phyloP scores from a whole-genome alignment of 2,797 vertebrate genomes.

The Darevskia mixta region DNA sequence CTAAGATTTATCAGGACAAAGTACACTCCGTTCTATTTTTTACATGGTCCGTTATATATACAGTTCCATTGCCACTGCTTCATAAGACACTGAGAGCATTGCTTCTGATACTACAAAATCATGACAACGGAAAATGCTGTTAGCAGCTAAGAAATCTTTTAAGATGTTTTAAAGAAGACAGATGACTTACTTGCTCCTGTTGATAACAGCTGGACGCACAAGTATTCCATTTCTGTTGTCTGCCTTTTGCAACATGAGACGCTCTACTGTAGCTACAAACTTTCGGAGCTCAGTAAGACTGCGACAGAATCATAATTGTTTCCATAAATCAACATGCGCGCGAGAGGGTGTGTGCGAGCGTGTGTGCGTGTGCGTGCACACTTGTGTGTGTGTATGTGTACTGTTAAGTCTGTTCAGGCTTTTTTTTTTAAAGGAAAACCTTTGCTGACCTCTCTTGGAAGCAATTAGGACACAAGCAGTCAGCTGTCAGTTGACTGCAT shows the following conservation, averaged over 20 bases:
- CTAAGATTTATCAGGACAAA: constrained; percentile 68
- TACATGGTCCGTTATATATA: constrained; percentile 44
- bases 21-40: constrained; percentile 63
- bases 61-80: constrained; percentile 59
- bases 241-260: constrained; percentile 85
- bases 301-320: constrained; percentile 88
- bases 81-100: constrained; percentile 49
- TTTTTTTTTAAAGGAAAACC: constrained; percentile 93
- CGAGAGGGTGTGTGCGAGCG: constrained; percentile 82
- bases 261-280: constrained; percentile 81
- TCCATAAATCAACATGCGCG: constrained; percentile 89
- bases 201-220: constrained; percentile 84
- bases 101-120: constrained; percentile 50
- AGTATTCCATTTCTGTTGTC: constrained; percentile 84
- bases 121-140: constrained; percentile 65
- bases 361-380: constrained; percentile 75
- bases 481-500: constrained; percentile 90
- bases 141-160: constrained; percentile 66
- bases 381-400: constrained; percentile 82
- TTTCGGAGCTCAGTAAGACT: constrained; percentile 85
- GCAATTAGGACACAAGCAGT: constrained; percentile 98
- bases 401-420: constrained; percentile 85
- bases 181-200: constrained; percentile 90
- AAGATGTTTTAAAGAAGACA: constrained; percentile 73
- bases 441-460: constrained; percentile 99